Evolutionary conservation across 2,113 vertebrate genomes (phyloP).

Genomic region (Synchiropus splendidus): DNA sequence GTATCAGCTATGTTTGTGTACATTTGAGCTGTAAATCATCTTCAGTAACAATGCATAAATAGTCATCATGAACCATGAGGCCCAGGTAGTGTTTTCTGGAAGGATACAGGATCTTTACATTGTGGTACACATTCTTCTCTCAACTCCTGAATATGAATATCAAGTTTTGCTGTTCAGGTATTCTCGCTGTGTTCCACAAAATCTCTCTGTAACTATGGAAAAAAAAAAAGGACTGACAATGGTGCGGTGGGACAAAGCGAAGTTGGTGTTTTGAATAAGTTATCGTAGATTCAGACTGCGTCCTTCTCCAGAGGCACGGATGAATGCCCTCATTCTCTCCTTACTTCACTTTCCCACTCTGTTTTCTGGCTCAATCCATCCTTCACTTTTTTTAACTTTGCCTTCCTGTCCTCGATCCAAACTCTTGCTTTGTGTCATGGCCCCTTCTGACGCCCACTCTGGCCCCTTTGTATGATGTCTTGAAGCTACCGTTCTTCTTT

Average conservation of each 20-base stretch:
- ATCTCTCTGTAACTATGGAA: conserved; percentile 36
- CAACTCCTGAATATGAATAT: too few species aligned
- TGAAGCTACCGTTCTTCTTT: too few species aligned
- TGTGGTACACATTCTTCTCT: too few species aligned
- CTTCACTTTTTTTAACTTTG: conserved; percentile 35
- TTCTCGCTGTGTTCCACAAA: conserved; percentile 46
- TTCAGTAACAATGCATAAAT: too few species aligned
- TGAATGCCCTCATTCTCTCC: conserved; percentile 64
- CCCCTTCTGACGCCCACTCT: conserved; percentile 14
- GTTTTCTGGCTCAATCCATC: conserved; percentile 28
- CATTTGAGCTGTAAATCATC: conserved; percentile 25
- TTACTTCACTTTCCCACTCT: conserved; percentile 33
- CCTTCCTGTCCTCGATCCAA: conserved; percentile 22
- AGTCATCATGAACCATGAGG: too few species aligned
- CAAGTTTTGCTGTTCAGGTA: conserved; percentile 31
- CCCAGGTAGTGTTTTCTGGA: too few species aligned
- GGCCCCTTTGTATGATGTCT: conserved; percentile 16
- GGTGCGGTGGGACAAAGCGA: conserved; percentile 55
- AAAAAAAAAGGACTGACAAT: conserved; percentile 47
- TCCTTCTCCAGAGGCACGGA: conserved; percentile 56
- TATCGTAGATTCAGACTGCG: conserved; percentile 61
- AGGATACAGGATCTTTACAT: too few species aligned
- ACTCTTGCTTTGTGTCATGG: conserved; percentile 24
- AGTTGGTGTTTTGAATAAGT: conserved; percentile 57
- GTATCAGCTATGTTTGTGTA: conserved; percentile 8